Conservation (phyloP, 2,888 invertebrate species). For the Lacanobia oleracea region DNA sequence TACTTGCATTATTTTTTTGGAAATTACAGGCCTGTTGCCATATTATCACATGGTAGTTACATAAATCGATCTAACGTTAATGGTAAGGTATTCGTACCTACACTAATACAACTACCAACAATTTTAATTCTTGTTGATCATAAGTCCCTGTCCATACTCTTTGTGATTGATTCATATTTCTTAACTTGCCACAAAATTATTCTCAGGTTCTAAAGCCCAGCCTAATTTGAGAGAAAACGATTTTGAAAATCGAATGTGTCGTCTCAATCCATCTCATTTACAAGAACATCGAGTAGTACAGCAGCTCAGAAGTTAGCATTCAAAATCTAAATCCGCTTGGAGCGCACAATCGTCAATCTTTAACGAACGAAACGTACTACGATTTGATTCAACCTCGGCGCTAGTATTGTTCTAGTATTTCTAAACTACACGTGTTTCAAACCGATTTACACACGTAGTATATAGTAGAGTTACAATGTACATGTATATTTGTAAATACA, state of each 20-base stretch:
- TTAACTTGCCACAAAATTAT: no score
- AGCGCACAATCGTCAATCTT: not conserved
- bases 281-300: not conserved
- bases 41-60: no score
- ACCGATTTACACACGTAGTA: constrained; percentile 52
- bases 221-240: no score
- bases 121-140: no score
- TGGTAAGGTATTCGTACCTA: no score
- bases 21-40: no score
- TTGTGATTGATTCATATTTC: no score
- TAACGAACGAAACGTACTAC: constrained; percentile 22
- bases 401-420: constrained; percentile 51
- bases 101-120: no score
- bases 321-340: not conserved
- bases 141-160: no score
- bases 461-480: constrained; percentile 53
- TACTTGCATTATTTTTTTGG: no score
- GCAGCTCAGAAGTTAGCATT: not conserved
- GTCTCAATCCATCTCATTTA: not conserved
- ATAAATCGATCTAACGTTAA: no score
- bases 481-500: constrained; percentile 51
- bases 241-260: not conserved
- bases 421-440: constrained; percentile 55
- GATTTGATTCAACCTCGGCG: constrained; percentile 38
- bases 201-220: no score